Evolutionary conservation across 2,888 invertebrate species (phyloP).

Genomic region (Epistrophella euchroma): DNA sequence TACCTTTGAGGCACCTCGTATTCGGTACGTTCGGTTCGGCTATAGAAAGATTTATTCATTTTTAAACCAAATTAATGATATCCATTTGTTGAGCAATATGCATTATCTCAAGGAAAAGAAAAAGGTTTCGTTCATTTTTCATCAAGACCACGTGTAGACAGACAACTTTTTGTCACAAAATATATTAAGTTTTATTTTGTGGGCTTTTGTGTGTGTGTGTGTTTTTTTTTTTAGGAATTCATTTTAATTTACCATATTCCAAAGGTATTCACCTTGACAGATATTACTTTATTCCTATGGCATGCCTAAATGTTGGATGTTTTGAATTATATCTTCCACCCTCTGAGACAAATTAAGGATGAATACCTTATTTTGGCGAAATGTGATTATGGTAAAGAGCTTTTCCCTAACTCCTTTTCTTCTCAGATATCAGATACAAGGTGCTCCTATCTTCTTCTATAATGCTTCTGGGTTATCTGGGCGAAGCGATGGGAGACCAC

Average conservation of each 20-base stretch:
- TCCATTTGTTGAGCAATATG: slow-evolving; percentile 16
- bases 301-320: slow-evolving; percentile 2
- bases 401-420: slow-evolving; percentile 1
- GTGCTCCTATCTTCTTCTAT: neutral
- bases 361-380: slow-evolving; percentile 16
- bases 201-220: neutral
- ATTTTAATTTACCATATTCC: slow-evolving; percentile 19
- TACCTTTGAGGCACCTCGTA: neutral
- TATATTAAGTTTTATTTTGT: neutral
- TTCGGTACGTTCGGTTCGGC: neutral
- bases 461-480: no score
- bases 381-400: slow-evolving; percentile 56
- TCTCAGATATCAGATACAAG: neutral
- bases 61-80: slow-evolving; percentile 32
- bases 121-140: slow-evolving; percentile 18
- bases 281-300: slow-evolving; percentile 2
- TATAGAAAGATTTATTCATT: slow-evolving; percentile 29
- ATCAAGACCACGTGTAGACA: slow-evolving; percentile 17
- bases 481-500: slow-evolving; percentile 37
- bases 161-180: slow-evolving; percentile 29
- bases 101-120: neutral
- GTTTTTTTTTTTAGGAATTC: neutral
- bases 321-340: slow-evolving; percentile 44
- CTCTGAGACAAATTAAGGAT: slow-evolving; percentile 42
- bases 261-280: slow-evolving; percentile 1